Conservation (phyloP, 2,113 vertebrate genomes). For the Pomatostomus ruficeps region DNA sequence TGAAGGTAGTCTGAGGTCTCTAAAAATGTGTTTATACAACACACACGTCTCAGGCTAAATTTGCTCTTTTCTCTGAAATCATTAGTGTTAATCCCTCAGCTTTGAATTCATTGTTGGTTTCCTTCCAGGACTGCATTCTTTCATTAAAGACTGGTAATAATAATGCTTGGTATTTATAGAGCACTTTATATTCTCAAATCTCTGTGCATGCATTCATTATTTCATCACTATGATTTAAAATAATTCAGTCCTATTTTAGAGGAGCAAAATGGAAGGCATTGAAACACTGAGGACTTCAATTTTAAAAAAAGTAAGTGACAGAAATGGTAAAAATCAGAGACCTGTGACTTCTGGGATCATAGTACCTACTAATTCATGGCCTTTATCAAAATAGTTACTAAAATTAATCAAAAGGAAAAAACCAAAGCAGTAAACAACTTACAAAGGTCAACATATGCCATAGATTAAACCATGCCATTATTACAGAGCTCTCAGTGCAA, state of each 20-base stretch:
- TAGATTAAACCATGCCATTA: not conserved
- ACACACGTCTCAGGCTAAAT: not conserved
- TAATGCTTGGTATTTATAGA: constrained; percentile 42
- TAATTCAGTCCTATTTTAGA: constrained; percentile 22
- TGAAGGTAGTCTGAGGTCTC: not conserved
- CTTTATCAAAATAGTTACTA: not conserved
- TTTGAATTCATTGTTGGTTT: constrained; percentile 13
- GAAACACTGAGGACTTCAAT: not conserved
- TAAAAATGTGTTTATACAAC: not conserved
- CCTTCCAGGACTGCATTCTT: constrained; percentile 4
- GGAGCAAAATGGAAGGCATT: not conserved
- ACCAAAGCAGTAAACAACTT: not conserved
- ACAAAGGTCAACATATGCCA: not conserved
- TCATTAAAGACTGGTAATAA: constrained; percentile 1
- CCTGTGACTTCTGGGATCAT: not conserved
- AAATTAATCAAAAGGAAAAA: not conserved
- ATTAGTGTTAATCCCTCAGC: not conserved
- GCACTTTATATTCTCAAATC: constrained; percentile 16
- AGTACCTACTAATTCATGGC: not conserved
- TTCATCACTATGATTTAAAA: constrained; percentile 14
- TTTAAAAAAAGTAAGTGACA: not conserved
- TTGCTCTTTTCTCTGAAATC: constrained; percentile 29
- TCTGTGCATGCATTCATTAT: constrained; percentile 26
- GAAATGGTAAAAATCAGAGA: not conserved
- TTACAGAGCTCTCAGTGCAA: not conserved